A percentile compares a stretch with the other conserved stretches of the same genome.
Evolutionary conservation across 2,888 invertebrate species (phyloP).

Genomic region (Troides helena): DNA sequence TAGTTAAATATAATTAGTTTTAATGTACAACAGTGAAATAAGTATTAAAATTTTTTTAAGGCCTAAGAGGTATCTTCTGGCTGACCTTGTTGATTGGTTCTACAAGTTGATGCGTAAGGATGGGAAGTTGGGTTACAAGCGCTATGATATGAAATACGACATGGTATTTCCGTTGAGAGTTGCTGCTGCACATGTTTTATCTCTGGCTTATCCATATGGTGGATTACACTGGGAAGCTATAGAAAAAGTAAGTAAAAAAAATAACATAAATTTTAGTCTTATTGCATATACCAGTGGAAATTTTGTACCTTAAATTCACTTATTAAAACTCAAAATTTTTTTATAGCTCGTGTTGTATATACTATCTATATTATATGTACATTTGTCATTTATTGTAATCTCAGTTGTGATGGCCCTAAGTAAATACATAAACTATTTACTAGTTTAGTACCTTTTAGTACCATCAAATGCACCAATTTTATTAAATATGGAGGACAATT

Average conservation of each 20-base stretch:
- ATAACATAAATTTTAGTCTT: background rate
- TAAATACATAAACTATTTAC: too few relatives aligned
- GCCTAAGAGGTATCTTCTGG: conserved; percentile 88
- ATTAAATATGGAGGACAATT: too few relatives aligned
- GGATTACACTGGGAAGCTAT: conserved; percentile 88
- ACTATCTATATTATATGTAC: too few relatives aligned
- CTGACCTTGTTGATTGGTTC: conserved; percentile 92
- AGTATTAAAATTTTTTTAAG: conserved; percentile 56
- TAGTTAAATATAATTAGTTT: too few relatives aligned
- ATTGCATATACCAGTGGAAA: too few relatives aligned
- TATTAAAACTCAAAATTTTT: too few relatives aligned
- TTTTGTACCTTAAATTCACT: too few relatives aligned
- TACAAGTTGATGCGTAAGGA: conserved; percentile 86
- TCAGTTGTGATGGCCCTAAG: too few relatives aligned
- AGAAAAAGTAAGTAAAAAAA: conserved; percentile 81
- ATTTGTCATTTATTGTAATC: too few relatives aligned
- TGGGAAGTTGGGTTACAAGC: conserved; percentile 83
- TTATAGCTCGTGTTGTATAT: too few relatives aligned
- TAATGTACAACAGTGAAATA: background rate
- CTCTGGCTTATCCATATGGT: conserved; percentile 84
- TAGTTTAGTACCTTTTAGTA: too few relatives aligned
- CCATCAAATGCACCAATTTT: too few relatives aligned
- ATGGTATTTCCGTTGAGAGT: conserved; percentile 84
- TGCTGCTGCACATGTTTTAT: conserved; percentile 78
- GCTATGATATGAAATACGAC: conserved; percentile 87